A percentile compares a stretch with the other conserved stretches of the same genome.
Conservation (phyloP, 2,888 invertebrate genomes). For the Sicus ferrugineus region DNA sequence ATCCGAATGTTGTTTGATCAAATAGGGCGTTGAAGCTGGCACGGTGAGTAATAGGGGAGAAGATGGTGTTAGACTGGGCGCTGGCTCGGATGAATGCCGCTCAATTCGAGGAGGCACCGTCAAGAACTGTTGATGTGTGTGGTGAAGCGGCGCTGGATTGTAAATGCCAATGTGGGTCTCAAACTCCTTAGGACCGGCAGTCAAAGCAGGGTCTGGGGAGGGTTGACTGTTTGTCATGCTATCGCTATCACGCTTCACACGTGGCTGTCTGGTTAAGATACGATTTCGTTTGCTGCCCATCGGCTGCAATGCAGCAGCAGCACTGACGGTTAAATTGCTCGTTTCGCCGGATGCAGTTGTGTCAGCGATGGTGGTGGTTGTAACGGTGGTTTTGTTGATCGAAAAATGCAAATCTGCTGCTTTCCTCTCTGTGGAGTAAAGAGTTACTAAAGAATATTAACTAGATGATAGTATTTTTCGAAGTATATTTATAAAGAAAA, state of each 20-base stretch:
- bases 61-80: slow-evolving; percentile 66
- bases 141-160: slow-evolving; percentile 48
- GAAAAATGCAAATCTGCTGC: background rate
- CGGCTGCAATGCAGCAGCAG: slow-evolving; percentile 40
- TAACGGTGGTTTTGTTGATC: background rate
- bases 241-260: slow-evolving; percentile 73
- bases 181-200: slow-evolving; percentile 52
- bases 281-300: slow-evolving; percentile 72
- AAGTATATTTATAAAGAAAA: no score
- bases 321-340: slow-evolving; percentile 40
- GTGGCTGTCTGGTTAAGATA: slow-evolving; percentile 72
- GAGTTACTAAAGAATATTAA: no score
- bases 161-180: slow-evolving; percentile 53
- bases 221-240: slow-evolving; percentile 59
- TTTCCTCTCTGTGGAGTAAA: background rate
- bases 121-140: slow-evolving; percentile 57
- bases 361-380: slow-evolving; percentile 26
- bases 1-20: slow-evolving; percentile 75
- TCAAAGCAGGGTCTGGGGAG: slow-evolving; percentile 54
- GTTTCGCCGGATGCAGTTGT: slow-evolving; percentile 23
- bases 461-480: no score
- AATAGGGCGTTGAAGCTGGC: slow-evolving; percentile 67
- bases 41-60: slow-evolving; percentile 69
- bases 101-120: slow-evolving; percentile 68
- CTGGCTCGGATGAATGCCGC: slow-evolving; percentile 70